Evolutionary conservation across 2,888 invertebrate species (phyloP), one percentile per base, ranked within the genome.

Genomic region (Augiades crinisus): DNA sequence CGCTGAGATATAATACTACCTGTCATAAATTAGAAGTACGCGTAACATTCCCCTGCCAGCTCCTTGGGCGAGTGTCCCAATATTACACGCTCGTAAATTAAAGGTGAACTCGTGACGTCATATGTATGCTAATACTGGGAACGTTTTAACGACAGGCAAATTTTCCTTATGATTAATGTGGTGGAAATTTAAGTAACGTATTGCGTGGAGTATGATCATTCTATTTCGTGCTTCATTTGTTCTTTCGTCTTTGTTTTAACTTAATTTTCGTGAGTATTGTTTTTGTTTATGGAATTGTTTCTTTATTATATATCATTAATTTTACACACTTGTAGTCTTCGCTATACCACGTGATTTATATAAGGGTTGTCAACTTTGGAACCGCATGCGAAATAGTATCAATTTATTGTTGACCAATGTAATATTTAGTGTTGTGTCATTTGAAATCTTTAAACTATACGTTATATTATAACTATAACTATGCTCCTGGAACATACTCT

Each of bases 41-140:
- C 59, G 62, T 68, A 69, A 75, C 79, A 75, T 78, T 73, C 70
- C 70, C 65, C 38, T 68, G 72, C 75, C 75, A 71, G 76, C 76
- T 69, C 68, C 75, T 74, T 74, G 72, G 68, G 75, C 78, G 81
- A 81, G 79, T 75, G 78, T 81, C 79, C 74, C 71, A 73, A 83
- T 84, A 83, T 84, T 83, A 84, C 81, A 78, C 70, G 75, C 68
- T 67, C 73, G 78, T 84, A 81, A 82, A 81, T 80, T 78, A 68
- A 70, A 65, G 68, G 58, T 62, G 62, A 66, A 62, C 63, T 60
- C 60, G 65, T 59, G 47, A 51, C 59, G 60, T 61, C 59, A 66
- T 66, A 70, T 67, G 70, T 75, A 74, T 73, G 72, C 66, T 78
- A 75, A 77, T 70, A 60, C 65, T 70, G 66, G 67, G 63, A 36